Evolutionary conservation across 2,797 vertebrate genomes (phyloP).

Genomic region (Ataeniobius toweri): DNA sequence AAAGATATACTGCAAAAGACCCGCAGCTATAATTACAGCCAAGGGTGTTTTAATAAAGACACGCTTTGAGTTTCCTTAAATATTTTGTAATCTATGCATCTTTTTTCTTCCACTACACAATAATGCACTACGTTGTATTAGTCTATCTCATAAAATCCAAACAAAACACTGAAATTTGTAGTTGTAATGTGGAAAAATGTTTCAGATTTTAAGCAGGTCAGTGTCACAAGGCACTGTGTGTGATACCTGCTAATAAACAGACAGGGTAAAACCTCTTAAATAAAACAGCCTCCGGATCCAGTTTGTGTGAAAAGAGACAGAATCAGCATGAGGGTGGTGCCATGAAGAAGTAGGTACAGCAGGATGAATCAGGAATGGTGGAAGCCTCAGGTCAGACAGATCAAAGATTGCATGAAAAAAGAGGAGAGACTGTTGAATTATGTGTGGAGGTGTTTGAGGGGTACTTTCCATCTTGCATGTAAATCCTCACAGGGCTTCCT

Average conservation of each 20-base stretch:
- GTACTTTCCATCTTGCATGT: constrained; percentile 57
- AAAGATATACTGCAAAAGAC: not conserved
- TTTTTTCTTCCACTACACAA: not conserved
- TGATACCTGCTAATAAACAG: not conserved
- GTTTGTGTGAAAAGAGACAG: constrained; percentile 54
- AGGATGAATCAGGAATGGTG: constrained; percentile 48
- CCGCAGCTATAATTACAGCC: not conserved
- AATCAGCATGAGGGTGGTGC: constrained; percentile 50
- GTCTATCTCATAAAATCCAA: not conserved
- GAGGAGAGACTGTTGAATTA: constrained; percentile 49
- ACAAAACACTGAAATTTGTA: not conserved
- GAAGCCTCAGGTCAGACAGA: constrained; percentile 50
- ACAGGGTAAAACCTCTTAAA: constrained; percentile 45
- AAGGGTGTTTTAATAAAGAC: not conserved
- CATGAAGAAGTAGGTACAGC: constrained; percentile 38
- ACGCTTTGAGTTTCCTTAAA: not conserved
- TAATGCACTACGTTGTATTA: not conserved
- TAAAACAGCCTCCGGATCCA: constrained; percentile 54
- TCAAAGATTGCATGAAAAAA: constrained; percentile 58
- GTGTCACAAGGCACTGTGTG: not conserved
- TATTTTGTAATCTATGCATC: not conserved
- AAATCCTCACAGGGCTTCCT: constrained; percentile 55
- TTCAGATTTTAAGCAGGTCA: not conserved
- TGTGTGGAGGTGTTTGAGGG: constrained; percentile 56
- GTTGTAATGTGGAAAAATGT: not conserved